Conservation (phyloP, 1,140 invertebrate genomes). For the Euschistus heros region DNA sequence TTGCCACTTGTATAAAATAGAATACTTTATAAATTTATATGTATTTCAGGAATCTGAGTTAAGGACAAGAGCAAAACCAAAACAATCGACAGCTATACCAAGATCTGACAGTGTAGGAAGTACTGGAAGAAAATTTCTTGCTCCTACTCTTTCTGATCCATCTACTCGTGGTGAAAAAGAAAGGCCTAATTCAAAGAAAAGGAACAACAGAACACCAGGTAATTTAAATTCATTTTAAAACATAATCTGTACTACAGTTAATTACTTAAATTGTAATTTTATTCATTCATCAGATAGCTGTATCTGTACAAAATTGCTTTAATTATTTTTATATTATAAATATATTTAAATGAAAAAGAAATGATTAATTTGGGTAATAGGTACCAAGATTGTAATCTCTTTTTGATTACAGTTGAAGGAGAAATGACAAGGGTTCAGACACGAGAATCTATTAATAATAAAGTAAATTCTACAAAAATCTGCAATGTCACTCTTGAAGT, state of each 20-base stretch:
- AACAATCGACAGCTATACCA: slow-evolving; percentile 42
- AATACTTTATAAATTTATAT: not conserved
- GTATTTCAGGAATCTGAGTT: slow-evolving; percentile 28
- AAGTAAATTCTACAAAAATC: slow-evolving; percentile 38
- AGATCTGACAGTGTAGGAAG: slow-evolving; percentile 72
- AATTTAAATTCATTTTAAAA: not conserved
- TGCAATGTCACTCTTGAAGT: slow-evolving; percentile 45
- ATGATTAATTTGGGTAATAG: not conserved
- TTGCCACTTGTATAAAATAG: not conserved
- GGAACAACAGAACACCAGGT: slow-evolving; percentile 30
- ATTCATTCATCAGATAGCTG: not conserved
- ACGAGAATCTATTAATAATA: slow-evolving; percentile 1
- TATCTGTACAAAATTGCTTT: not conserved
- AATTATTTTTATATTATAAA: not conserved
- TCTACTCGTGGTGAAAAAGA: slow-evolving; percentile 65
- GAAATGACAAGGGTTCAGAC: slow-evolving; percentile 6
- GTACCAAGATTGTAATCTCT: not conserved
- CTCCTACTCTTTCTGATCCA: slow-evolving; percentile 78
- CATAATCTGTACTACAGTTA: not conserved
- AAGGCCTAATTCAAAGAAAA: slow-evolving; percentile 47
- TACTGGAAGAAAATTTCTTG: slow-evolving; percentile 72
- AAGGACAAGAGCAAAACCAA: slow-evolving; percentile 32
- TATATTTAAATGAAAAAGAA: too few relatives aligned
- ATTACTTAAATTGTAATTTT: not conserved
- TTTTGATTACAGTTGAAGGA: slow-evolving; percentile 5